Evolutionary conservation across 2,797 vertebrate species (phyloP), one percentile per base, ranked within the genome.

Genomic region (Tympanoctomys barrerae): DNA sequence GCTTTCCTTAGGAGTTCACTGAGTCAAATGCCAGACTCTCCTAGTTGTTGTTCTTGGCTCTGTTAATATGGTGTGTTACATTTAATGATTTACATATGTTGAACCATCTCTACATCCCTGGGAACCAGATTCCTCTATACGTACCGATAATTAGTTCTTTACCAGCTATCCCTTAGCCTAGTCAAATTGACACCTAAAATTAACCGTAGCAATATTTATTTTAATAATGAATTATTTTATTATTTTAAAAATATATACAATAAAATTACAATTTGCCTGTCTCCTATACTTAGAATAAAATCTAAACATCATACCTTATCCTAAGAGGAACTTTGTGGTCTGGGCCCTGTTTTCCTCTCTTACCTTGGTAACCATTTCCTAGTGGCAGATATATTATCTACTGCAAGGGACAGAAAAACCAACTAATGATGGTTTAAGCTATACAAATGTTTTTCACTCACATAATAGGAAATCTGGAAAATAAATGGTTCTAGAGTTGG

Each of bases 221-320:
- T 94, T 94, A 90, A 82, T 88, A 52, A 89, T 95, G 61, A 80
- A 80, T 80, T 87, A 36, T 73, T 83, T 88, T 46, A 68, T 39
- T 26, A 80, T 62, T 81, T 75, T 87, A 18, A 77, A 16, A 31
- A 59, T 61, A 61, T 52, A 61, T 28, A 61, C 86, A 28, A 70
- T 59, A 91, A 83, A 71, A 75, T 81, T 54, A 13, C 4, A 75
- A 52, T 89, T 86, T 87, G 21, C 31, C 22, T 66, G 54, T 85
- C 11, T 82, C 81, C 85, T 91, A 84, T 13, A 68, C 49, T 84
- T 88, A 66, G 39, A 96, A 86, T 82, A 81, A 92, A 90, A 95
- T 73, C 46, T 28, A 87, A 54, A 92, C 16, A 81, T 73, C 39
- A 59, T 31, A 24, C 12, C 13, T 90, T 86, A 33, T 0, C 13